Evolutionary conservation across 2,888 invertebrate species (phyloP).

Genomic region (Selenia dentaria): DNA sequence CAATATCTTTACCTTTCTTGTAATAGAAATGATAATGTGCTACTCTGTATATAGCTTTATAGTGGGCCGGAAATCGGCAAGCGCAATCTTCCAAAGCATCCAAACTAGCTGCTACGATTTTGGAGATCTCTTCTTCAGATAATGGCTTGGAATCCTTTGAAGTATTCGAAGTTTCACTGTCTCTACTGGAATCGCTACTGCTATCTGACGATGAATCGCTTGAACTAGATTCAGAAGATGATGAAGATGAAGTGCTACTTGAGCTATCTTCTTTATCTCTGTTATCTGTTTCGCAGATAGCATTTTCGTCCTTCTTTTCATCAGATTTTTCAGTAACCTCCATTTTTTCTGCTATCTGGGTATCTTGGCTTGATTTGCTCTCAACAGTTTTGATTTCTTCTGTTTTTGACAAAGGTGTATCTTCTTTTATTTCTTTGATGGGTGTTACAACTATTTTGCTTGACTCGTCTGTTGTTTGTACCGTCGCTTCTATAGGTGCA

Average conservation of each 20-base stretch:
- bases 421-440: constrained; percentile 26
- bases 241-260: constrained; percentile 69
- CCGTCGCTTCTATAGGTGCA: constrained; percentile 44
- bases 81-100: constrained; percentile 94
- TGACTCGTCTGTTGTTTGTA: constrained; percentile 29
- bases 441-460: constrained; percentile 27
- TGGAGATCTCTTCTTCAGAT: constrained; percentile 81
- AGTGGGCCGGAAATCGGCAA: constrained; percentile 94
- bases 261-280: constrained; percentile 64
- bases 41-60: constrained; percentile 95
- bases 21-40: constrained; percentile 93
- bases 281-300: constrained; percentile 39
- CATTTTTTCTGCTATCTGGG: constrained; percentile 19
- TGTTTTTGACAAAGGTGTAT: constrained; percentile 8
- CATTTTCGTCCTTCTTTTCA: constrained; percentile 37
- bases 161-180: constrained; percentile 80
- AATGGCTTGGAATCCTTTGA: constrained; percentile 68
- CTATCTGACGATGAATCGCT: constrained; percentile 81
- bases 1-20: constrained; percentile 87
- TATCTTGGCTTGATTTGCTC: constrained; percentile 2
- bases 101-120: constrained; percentile 88
- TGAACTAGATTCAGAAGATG: constrained; percentile 83
- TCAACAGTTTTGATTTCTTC: constrained; percentile 20
- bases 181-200: constrained; percentile 78
- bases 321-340: constrained; percentile 30